Evolutionary conservation across 2,113 vertebrate species (phyloP).

Genomic region (Eulemur macaco): DNA sequence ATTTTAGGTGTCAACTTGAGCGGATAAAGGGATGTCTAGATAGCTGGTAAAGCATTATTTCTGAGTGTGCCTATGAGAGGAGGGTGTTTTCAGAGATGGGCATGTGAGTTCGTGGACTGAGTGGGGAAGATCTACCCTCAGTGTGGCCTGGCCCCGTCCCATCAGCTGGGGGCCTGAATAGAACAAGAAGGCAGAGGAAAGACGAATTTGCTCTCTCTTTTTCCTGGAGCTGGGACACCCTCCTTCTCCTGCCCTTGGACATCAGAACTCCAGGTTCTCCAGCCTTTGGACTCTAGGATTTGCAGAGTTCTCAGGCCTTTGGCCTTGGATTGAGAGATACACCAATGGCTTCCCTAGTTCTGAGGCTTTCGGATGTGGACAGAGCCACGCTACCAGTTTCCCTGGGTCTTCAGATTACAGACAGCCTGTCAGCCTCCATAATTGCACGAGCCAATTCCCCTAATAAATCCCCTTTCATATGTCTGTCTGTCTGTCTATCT

Average conservation of each 20-base stretch:
- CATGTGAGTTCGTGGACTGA: background rate
- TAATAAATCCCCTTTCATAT: background rate
- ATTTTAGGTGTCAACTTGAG: background rate
- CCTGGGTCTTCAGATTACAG: background rate
- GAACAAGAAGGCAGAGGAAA: background rate
- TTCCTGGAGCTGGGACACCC: background rate
- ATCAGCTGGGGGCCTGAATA: background rate
- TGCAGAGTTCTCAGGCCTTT: background rate
- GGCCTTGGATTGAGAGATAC: background rate
- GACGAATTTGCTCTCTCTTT: background rate
- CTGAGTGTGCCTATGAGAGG: background rate
- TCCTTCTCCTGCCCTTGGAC: background rate
- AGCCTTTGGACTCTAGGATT: background rate
- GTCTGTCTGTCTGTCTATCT: background rate
- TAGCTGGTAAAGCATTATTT: background rate
- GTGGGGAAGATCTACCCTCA: background rate
- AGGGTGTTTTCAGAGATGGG: background rate
- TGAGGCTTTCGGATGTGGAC: background rate
- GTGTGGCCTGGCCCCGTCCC: background rate
- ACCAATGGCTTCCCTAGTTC: background rate
- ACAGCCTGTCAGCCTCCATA: background rate
- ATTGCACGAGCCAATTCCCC: background rate
- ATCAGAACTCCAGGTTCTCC: background rate
- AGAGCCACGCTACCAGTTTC: background rate
- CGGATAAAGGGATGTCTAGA: background rate